Conservation (phyloP, 2,888 invertebrate genomes). For the Hanleya hanleyi region DNA sequence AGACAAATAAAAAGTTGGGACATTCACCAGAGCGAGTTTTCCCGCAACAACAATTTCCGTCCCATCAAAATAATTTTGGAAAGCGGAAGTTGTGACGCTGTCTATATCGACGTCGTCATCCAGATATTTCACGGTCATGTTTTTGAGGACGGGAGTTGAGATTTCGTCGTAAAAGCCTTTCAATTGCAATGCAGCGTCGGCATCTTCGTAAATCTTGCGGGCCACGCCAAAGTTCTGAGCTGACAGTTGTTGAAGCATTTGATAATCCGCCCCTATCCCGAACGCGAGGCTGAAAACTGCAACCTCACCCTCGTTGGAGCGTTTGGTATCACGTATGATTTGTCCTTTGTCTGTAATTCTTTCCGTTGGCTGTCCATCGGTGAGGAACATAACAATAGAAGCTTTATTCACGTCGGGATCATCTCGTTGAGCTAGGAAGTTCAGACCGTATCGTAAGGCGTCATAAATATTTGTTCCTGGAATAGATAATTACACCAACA, state of each 20-base stretch:
- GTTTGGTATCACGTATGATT: constrained; percentile 55
- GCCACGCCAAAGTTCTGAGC: constrained; percentile 6
- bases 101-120: constrained; percentile 51
- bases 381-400: constrained; percentile 72
- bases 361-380: constrained; percentile 73
- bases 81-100: constrained; percentile 41
- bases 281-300: constrained; percentile 55
- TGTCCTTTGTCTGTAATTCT: constrained; percentile 61
- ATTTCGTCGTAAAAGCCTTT: constrained; percentile 79
- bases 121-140: constrained; percentile 80
- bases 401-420: constrained; percentile 21
- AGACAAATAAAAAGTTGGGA: background rate
- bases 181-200: constrained; percentile 65
- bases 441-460: constrained; percentile 75
- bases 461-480: constrained; percentile 81
- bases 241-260: constrained; percentile 43
- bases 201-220: constrained; percentile 13
- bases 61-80: constrained; percentile 49
- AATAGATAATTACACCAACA: background rate
- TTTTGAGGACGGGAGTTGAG: constrained; percentile 81
- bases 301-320: constrained; percentile 42
- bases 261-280: constrained; percentile 50
- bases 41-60: constrained; percentile 53
- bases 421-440: constrained; percentile 75
- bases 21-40: background rate